Evolutionary conservation across 2,888 invertebrate genomes (phyloP).

Genomic region (Encarsia formosa): DNA sequence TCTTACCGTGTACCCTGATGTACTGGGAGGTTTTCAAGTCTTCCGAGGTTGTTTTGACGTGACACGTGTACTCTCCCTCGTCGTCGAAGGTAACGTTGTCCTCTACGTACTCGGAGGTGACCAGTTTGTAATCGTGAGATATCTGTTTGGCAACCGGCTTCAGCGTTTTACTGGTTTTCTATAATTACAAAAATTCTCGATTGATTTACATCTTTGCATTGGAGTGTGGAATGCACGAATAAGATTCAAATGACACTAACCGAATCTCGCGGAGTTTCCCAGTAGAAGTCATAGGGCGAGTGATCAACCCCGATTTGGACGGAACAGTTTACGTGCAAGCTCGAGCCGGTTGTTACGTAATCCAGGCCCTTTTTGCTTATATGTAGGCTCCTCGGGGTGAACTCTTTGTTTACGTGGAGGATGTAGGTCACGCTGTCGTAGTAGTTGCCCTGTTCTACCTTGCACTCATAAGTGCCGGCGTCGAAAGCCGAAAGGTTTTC

Average conservation of each 20-base stretch:
- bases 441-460: not conserved
- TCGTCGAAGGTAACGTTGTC: conserved; percentile 35
- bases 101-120: conserved; percentile 33
- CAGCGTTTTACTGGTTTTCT: not conserved
- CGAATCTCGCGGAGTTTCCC: conserved; percentile 26
- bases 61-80: conserved; percentile 38
- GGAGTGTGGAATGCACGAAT: too few relatives aligned
- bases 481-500: conserved; percentile 41
- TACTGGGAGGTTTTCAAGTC: conserved; percentile 21
- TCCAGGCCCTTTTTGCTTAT: conserved; percentile 24
- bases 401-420: conserved; percentile 9
- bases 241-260: conserved; percentile 22
- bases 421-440: not conserved
- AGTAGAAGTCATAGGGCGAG: not conserved
- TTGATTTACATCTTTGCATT: too few relatives aligned
- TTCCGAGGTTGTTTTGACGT: conserved; percentile 24
- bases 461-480: conserved; percentile 30
- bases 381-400: not conserved
- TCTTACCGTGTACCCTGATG: conserved; percentile 37
- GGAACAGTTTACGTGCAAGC: conserved; percentile 38
- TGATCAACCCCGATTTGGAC: conserved; percentile 28
- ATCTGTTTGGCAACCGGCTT: not conserved
- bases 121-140: conserved; percentile 11
- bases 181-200: too few relatives aligned
- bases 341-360: conserved; percentile 40